Evolutionary conservation across 1,140 invertebrate genomes (phyloP), one percentile per base, ranked within the genome.

Genomic region (Rhagoletis zephyria): DNA sequence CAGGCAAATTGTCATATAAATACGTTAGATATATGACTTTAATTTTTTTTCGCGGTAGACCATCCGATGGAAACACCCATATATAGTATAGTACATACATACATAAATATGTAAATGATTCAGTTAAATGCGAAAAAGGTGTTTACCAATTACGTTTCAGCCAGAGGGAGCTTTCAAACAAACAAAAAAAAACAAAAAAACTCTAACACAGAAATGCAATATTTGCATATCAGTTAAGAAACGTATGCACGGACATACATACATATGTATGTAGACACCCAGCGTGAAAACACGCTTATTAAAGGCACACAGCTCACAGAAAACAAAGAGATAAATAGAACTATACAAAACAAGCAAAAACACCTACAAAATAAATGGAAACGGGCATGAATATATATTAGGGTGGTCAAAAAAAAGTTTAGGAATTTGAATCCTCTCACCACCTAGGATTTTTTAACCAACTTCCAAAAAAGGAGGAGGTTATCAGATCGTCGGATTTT

Each of bases 281-380:
- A 5, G 67, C 42, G 12, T 14, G 42, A 74, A 74, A 74, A 40
- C 67, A 16, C 67, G 40, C 67, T 7, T n/a, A 16, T 4, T 63
- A 63, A 74, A 74, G 30, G 42, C 42, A 45, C 67, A 10, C 5
- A 56, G 51, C 51, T 45, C 42, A n/a, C 10, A 42, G 67, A 45
- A 74, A 74, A 74, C 67, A 74, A 16, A 48, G 42, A 74, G 67
- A 74, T 74, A 74, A 74, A 65, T 14, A 65, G 9, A 74, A 45
- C 16, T 2, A 74, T 14, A 45, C 16, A 42, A 74, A 45, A 45
- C 10, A 48, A 74, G 12, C 0, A 4, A 7, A 63, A 63, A 63
- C 16, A 63, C 10, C 30, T 30, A 63, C 1, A 16, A 63, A 63
- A 63, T 0, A 16, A 63, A 14, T 63, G 67, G 51, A 56, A 2